These are phyloP conservation scores for Phorcus lineatus DNA, from an alignment of 2,888 invertebrate species.

Conservation along the genomic window DNA sequence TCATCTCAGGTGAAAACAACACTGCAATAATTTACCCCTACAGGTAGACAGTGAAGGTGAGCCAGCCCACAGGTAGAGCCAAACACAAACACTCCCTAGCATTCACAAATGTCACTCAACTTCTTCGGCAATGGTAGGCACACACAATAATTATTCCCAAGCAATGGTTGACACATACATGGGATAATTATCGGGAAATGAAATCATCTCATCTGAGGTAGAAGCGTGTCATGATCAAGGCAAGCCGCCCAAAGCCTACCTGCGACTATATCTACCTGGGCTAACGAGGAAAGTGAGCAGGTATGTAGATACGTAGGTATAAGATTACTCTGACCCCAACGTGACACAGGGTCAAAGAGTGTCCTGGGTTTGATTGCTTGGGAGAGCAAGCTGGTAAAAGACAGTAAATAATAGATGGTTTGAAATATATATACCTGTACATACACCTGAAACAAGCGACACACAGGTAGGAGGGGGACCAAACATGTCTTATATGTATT, in stretches of 20 bases:
- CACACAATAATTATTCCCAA: too few relatives aligned
- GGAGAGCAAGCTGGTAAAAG: not conserved
- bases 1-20: not conserved
- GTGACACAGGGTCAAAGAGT: not conserved
- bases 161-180: not conserved
- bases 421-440: not conserved
- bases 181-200: not conserved
- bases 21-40: not conserved
- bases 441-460: not conserved
- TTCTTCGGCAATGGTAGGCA: not conserved
- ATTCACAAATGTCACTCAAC: not conserved
- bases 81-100: not conserved
- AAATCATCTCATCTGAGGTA: not conserved
- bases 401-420: slow-evolving; percentile 1
- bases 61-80: not conserved
- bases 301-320: slow-evolving; percentile 4
- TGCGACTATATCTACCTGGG: not conserved
- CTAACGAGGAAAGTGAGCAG: not conserved
- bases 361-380: not conserved
- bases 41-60: not conserved
- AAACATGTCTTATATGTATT: too few relatives aligned
- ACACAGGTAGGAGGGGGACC: too few relatives aligned
- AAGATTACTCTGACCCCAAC: not conserved
- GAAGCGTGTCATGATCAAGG: not conserved
- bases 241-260: not conserved